A percentile compares a stretch with the other conserved stretches of the same genome.
These are phyloP conservation scores for Trichechus manatus DNA, from an alignment of 2,113 vertebrate species.

Conservation along the genomic window DNA sequence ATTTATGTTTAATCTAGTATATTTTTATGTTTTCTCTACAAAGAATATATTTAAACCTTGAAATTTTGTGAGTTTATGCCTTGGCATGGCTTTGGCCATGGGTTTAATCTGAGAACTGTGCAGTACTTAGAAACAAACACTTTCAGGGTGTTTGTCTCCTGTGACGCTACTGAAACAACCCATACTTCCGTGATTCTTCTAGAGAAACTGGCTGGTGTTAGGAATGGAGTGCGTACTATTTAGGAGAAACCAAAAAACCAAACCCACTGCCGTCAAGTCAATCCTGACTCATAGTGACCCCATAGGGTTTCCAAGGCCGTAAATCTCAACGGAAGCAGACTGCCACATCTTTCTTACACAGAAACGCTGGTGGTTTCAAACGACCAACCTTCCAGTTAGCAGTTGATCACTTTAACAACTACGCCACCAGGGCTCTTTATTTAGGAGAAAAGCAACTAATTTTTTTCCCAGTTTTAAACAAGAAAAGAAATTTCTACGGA, in stretches of 20 bases:
- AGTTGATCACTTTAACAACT: no score
- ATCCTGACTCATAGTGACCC: no score
- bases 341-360: no score
- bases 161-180: not conserved
- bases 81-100: not conserved
- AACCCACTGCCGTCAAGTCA: no score
- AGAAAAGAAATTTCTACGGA: not conserved
- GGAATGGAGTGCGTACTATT: not conserved
- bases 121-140: not conserved
- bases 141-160: not conserved
- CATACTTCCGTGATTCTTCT: not conserved
- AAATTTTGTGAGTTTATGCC: not conserved
- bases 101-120: constrained; percentile 28
- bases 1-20: not conserved
- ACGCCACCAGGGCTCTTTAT: no score
- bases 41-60: not conserved
- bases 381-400: no score
- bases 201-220: not conserved
- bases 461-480: not conserved
- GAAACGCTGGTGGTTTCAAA: no score
- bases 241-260: not conserved
- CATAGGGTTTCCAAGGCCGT: no score
- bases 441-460: not conserved
- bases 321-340: no score
- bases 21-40: not conserved